Evolutionary conservation across 2,888 invertebrate species (phyloP).

Genomic region (Branchellion lobata): DNA sequence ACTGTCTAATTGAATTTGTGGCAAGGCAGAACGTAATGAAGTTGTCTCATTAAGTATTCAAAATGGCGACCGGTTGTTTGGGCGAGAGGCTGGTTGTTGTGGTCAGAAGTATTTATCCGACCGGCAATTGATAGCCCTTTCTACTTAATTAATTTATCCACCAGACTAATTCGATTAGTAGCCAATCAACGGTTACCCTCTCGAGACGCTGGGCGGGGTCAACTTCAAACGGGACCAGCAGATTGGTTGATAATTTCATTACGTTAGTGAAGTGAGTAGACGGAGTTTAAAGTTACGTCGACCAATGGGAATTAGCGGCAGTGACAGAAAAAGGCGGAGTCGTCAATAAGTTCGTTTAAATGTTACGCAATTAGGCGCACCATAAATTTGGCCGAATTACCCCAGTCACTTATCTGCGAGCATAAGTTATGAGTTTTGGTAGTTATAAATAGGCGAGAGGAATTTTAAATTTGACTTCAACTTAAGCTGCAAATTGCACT

Average conservation of each 20-base stretch:
- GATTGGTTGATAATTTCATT: slow-evolving; percentile 13
- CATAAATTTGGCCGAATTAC: slow-evolving; percentile 12
- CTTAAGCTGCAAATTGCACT: too few relatives aligned
- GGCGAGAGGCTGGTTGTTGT: slow-evolving; percentile 1
- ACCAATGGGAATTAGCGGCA: neutral
- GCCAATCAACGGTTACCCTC: slow-evolving; percentile 13
- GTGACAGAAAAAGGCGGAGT: slow-evolving; percentile 18
- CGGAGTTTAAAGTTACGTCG: neutral
- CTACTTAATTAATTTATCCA: slow-evolving; percentile 10
- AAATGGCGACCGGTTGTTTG: slow-evolving; percentile 34
- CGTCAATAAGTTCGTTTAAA: neutral
- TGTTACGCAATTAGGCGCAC: slow-evolving; percentile 16
- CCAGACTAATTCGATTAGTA: slow-evolving; percentile 15
- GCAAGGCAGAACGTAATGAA: slow-evolving; percentile 1
- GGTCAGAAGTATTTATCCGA: slow-evolving; percentile 6
- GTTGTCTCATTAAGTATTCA: slow-evolving; percentile 43
- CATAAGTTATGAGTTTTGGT: slow-evolving; percentile 11
- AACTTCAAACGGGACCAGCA: neutral
- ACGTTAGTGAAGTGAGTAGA: slow-evolving; percentile 15
- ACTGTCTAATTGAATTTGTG: neutral
- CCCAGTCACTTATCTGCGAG: slow-evolving; percentile 22
- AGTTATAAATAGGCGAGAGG: neutral
- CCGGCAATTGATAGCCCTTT: slow-evolving; percentile 1
- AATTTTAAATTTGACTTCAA: neutral
- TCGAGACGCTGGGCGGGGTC: slow-evolving; percentile 3